These are phyloP conservation scores for Scotopteryx bipunctaria DNA, from an alignment of 2,888 invertebrate species.

Conservation along the genomic window DNA sequence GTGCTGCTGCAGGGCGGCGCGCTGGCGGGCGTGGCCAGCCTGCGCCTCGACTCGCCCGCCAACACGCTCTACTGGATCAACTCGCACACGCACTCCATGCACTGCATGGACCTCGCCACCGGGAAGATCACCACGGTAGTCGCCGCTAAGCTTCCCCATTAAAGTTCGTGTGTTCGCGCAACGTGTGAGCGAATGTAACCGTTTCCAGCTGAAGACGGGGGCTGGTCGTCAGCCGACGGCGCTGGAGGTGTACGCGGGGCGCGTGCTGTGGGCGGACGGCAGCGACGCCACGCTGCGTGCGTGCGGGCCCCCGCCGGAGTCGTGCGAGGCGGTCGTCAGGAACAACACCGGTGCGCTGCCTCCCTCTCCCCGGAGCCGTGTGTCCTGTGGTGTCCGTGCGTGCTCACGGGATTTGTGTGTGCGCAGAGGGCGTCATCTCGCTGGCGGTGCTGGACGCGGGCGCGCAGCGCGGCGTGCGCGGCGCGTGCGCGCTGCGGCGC, in stretches of 20 bases:
- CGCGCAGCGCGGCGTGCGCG: conserved; percentile 62
- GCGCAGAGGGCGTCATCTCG: conserved; percentile 85
- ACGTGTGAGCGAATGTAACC: not conserved
- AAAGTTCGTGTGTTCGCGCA: no score
- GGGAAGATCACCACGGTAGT: conserved; percentile 58
- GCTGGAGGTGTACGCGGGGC: conserved; percentile 85
- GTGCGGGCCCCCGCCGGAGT: conserved; percentile 74
- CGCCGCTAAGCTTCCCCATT: no score
- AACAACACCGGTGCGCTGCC: conserved; percentile 84
- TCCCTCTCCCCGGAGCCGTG: no score
- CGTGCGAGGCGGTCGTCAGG: conserved; percentile 62
- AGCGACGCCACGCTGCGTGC: conserved; percentile 84
- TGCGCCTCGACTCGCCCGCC: conserved; percentile 84
- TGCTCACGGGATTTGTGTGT: no score
- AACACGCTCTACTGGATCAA: conserved; percentile 88
- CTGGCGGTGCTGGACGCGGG: conserved; percentile 88
- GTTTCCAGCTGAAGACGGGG: conserved; percentile 42
- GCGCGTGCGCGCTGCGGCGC: conserved; percentile 83
- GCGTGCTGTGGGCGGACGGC: conserved; percentile 87
- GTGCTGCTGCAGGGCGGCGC: conserved; percentile 48
- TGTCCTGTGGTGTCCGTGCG: no score
- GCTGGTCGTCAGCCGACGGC: conserved; percentile 82
- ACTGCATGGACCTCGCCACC: conserved; percentile 82
- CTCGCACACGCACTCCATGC: conserved; percentile 72
- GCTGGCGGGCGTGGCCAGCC: conserved; percentile 51